phyloP scores from a whole-genome alignment of 2,888 invertebrate species.

The Prenolepis imparis region DNA sequence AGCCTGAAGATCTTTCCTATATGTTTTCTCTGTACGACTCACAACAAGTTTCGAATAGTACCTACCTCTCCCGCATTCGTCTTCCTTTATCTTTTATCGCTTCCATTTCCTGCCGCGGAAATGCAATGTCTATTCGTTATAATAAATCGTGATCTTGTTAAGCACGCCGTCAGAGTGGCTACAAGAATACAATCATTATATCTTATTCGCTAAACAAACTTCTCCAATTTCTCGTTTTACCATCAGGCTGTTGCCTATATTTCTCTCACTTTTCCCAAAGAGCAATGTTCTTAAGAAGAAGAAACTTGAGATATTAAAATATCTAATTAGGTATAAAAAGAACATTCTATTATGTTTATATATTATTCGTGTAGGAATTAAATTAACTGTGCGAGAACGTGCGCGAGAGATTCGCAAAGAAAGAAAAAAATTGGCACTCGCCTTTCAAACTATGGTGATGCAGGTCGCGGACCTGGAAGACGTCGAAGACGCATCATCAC shows the following conservation, averaged over 20 bases:
- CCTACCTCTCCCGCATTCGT: slow-evolving; percentile 49
- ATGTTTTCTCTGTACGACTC: slow-evolving; percentile 21
- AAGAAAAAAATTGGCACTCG: neutral
- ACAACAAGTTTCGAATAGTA: slow-evolving; percentile 44
- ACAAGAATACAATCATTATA: neutral
- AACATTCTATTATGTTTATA: neutral
- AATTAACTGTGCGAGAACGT: neutral
- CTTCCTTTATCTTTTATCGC: slow-evolving; percentile 55
- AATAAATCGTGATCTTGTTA: slow-evolving; percentile 45
- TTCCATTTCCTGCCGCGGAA: slow-evolving; percentile 53
- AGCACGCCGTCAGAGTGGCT: neutral
- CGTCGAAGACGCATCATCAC: slow-evolving; percentile 21
- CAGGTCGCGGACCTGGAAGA: slow-evolving; percentile 20
- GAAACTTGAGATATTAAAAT: neutral
- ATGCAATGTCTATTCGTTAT: slow-evolving; percentile 52
- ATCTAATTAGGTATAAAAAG: neutral
- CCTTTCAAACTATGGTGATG: neutral
- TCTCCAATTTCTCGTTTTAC: neutral
- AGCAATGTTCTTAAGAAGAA: neutral
- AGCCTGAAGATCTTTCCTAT: slow-evolving; percentile 64
- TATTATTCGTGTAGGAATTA: neutral
- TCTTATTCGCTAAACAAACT: slow-evolving; percentile 14
- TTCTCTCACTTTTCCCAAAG: neutral
- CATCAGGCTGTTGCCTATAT: neutral
- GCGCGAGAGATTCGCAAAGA: neutral